A percentile compares a stretch with the other conserved stretches of the same genome.
These are phyloP conservation scores for Lissocephala sabroskyi DNA, from an alignment of 2,888 invertebrate genomes.

Conservation along the genomic window DNA sequence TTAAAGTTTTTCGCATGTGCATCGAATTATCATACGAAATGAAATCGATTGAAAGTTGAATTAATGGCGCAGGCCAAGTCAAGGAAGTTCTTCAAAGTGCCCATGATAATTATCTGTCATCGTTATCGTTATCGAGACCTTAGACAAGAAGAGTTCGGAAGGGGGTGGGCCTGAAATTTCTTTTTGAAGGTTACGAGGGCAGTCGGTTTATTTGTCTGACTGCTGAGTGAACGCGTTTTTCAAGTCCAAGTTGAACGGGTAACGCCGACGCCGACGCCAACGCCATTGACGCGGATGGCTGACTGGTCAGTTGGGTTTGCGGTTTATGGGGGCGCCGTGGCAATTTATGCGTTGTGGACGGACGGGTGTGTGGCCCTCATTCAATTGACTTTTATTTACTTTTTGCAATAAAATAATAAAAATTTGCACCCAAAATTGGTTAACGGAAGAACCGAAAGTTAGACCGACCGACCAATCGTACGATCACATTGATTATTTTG, in stretches of 20 bases:
- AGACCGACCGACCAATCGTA: constrained; percentile 35
- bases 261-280: too few species aligned
- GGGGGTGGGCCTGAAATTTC: constrained; percentile 4
- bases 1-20: too few species aligned
- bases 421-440: constrained; percentile 2
- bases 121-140: too few species aligned
- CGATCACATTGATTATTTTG: constrained; percentile 22
- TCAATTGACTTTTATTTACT: constrained; percentile 3
- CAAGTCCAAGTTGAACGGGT: constrained; percentile 42
- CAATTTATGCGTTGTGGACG: constrained; percentile 15
- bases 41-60: constrained; percentile 53
- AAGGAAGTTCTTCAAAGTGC: background rate
- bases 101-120: too few species aligned
- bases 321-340: constrained; percentile 14
- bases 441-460: too few species aligned
- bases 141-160: background rate
- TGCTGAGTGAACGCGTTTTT: constrained; percentile 51
- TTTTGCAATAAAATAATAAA: background rate
- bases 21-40: constrained; percentile 49
- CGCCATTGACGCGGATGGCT: constrained; percentile 1
- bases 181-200: constrained; percentile 48
- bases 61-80: constrained; percentile 39
- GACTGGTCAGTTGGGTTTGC: constrained; percentile 15
- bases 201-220: constrained; percentile 16
- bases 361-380: constrained; percentile 5